phyloP scores from a whole-genome alignment of 2,797 vertebrate genomes.

The Bucorvus abyssinicus region DNA sequence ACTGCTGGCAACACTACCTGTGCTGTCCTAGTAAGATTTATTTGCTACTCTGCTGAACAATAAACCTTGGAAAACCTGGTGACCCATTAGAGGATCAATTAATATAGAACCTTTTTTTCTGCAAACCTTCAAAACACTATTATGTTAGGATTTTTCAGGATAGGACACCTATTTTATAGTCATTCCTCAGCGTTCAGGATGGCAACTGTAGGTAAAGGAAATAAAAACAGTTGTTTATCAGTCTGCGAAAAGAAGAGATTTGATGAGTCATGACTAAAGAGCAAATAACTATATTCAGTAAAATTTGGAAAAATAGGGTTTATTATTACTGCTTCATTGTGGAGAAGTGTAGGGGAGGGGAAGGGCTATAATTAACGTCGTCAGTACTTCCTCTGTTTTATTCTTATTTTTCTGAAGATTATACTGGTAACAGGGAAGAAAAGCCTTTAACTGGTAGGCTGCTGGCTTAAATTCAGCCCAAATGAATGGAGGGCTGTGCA shows the following conservation, averaged over 20 bases:
- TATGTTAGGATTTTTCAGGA: not conserved
- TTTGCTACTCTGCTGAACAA: not conserved
- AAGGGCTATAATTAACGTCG: slow-evolving; percentile 33
- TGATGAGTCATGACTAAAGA: not conserved
- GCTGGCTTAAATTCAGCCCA: not conserved
- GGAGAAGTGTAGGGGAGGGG: not conserved
- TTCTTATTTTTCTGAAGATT: not conserved
- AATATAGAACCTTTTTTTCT: not conserved
- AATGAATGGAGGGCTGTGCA: not conserved
- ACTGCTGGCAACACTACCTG: not conserved
- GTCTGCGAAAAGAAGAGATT: not conserved
- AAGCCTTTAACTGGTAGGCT: not conserved
- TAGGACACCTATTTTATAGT: not conserved
- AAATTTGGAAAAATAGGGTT: not conserved
- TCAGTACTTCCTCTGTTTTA: not conserved
- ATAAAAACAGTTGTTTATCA: not conserved
- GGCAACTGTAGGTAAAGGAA: not conserved
- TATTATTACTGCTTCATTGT: slow-evolving; percentile 16
- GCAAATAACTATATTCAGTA: slow-evolving; percentile 5
- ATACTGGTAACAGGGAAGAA: not conserved
- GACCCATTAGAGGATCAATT: not conserved
- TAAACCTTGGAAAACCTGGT: not conserved
- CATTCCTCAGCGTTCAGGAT: not conserved
- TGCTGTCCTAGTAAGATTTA: not conserved
- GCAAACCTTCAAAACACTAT: not conserved